A percentile compares a stretch with the other conserved stretches of the same genome.
Evolutionary conservation across 2,797 vertebrate species (phyloP).

Genomic region (Crypturellus tataupa): DNA sequence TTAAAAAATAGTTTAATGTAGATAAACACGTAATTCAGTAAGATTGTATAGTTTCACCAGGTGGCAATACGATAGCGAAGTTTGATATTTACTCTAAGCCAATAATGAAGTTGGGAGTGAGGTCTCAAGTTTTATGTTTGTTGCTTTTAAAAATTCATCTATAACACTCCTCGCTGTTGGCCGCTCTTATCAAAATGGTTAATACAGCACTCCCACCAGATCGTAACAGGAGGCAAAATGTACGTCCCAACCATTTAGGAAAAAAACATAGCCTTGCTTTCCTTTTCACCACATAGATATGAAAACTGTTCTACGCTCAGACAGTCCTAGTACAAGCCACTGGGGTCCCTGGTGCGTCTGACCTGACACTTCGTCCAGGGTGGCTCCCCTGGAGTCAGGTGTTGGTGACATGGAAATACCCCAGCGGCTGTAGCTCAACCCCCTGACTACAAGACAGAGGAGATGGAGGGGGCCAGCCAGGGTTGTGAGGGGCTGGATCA

Average conservation of each 20-base stretch:
- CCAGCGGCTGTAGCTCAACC: neutral
- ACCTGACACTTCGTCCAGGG: neutral
- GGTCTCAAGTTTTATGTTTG: constrained; percentile 1
- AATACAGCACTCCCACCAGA: neutral
- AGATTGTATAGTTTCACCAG: constrained; percentile 67
- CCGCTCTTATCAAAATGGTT: constrained; percentile 9
- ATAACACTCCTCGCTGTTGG: neutral
- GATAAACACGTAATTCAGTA: constrained; percentile 72
- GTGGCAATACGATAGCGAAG: constrained; percentile 60
- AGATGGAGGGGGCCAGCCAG: neutral
- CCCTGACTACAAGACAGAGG: neutral
- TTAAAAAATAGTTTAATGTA: constrained; percentile 71
- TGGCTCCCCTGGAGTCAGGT: neutral
- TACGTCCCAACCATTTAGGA: neutral
- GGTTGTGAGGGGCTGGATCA: neutral
- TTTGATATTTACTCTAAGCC: constrained; percentile 50
- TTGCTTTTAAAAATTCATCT: constrained; percentile 49
- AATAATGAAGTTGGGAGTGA: neutral
- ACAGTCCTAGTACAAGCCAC: neutral
- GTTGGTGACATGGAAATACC: neutral
- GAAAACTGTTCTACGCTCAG: neutral
- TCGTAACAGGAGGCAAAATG: neutral
- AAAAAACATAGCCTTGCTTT: neutral
- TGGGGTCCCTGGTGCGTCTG: neutral
- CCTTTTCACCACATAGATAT: constrained; percentile 1